Percentiles rank a stretch among this genome's conserved stretches.
Evolutionary conservation across 2,888 invertebrate species (phyloP).

Genomic region (Flexamia atlantica): DNA sequence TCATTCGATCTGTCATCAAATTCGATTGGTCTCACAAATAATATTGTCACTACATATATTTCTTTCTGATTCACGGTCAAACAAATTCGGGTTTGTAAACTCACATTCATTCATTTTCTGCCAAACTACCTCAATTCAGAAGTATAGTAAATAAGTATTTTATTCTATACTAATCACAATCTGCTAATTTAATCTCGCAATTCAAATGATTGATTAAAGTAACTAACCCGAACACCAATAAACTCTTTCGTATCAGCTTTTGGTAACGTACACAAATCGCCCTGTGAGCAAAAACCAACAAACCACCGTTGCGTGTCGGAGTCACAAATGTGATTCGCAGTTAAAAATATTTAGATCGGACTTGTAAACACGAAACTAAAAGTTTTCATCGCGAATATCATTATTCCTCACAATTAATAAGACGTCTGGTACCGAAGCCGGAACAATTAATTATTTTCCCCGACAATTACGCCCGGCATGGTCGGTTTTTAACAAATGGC

Average conservation of each 20-base stretch:
- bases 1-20: too few relatives aligned
- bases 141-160: too few relatives aligned
- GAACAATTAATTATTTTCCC: constrained; percentile 21
- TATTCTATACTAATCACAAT: too few relatives aligned
- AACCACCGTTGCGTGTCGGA: neutral
- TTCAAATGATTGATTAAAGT: too few relatives aligned
- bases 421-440: constrained; percentile 12
- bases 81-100: too few relatives aligned
- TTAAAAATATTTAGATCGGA: neutral
- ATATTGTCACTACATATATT: too few relatives aligned
- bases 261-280: neutral
- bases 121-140: too few relatives aligned
- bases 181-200: too few relatives aligned
- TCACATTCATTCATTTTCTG: too few relatives aligned
- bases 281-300: neutral
- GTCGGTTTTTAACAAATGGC: constrained; percentile 22
- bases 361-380: constrained; percentile 28
- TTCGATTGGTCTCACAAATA: too few relatives aligned
- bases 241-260: neutral
- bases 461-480: constrained; percentile 8
- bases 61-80: too few relatives aligned
- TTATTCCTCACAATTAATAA: constrained; percentile 38
- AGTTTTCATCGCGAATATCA: constrained; percentile 31
- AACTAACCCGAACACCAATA: too few relatives aligned
- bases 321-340: neutral